These are phyloP conservation scores for Narcine bancroftii DNA, from an alignment of 2,113 vertebrate genomes.

Conservation along the genomic window DNA sequence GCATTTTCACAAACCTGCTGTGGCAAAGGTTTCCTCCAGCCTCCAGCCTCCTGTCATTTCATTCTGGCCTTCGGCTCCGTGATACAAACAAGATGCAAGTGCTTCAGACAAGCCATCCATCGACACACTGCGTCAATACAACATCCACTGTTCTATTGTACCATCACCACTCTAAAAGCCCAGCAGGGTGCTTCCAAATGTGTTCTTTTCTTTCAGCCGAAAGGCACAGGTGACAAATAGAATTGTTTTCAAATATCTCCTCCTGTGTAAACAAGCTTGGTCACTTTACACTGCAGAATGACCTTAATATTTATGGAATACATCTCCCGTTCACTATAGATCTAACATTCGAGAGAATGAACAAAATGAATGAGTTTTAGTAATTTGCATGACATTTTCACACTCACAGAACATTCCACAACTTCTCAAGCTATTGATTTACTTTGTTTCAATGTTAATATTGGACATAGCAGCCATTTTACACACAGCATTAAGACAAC, in stretches of 20 bases:
- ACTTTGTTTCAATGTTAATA: background rate
- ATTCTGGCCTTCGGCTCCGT: background rate
- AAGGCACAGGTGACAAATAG: background rate
- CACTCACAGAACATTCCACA: background rate
- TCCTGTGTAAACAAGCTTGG: background rate
- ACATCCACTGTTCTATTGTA: constrained; percentile 10
- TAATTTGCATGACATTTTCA: background rate
- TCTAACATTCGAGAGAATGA: background rate
- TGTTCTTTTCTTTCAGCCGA: background rate
- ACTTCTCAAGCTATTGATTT: background rate
- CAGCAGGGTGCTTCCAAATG: background rate
- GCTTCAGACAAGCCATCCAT: constrained; percentile 13
- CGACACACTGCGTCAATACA: background rate
- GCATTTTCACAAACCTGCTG: constrained; percentile 1
- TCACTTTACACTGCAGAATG: background rate
- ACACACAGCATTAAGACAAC: background rate
- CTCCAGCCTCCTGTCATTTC: constrained; percentile 21
- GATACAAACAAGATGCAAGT: background rate
- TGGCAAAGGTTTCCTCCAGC: constrained; percentile 13
- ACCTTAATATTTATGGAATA: background rate
- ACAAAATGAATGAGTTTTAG: background rate
- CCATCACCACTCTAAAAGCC: constrained; percentile 3
- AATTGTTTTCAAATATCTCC: background rate
- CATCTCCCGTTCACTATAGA: background rate
- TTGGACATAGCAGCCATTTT: background rate